phyloP scores from a whole-genome alignment of 2,797 vertebrate genomes.

The Tragelaphus oryx region DNA sequence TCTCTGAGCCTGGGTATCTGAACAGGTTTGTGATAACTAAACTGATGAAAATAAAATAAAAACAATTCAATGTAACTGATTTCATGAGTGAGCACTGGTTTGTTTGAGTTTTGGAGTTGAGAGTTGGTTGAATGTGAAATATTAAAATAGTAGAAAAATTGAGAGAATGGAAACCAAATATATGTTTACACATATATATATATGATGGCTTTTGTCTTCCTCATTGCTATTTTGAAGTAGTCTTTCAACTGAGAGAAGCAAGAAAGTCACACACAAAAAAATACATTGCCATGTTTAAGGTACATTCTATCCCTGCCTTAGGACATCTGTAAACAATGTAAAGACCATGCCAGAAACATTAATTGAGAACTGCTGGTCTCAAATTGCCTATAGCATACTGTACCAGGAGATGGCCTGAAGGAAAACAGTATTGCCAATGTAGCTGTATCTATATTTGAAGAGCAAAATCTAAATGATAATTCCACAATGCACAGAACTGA shows the following conservation, averaged over 20 bases:
- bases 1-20: neutral
- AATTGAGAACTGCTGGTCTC: slow-evolving; percentile 48
- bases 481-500: neutral
- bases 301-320: neutral
- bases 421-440: slow-evolving; percentile 39
- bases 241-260: neutral
- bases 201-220: neutral
- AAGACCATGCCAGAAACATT: slow-evolving; percentile 41
- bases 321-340: slow-evolving; percentile 42
- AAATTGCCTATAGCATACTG: slow-evolving; percentile 46
- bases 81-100: neutral
- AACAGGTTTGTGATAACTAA: neutral
- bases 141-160: neutral
- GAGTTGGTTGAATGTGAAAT: neutral
- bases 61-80: neutral
- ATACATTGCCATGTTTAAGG: neutral
- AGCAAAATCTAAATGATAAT: slow-evolving; percentile 46
- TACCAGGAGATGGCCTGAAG: neutral
- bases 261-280: neutral
- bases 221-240: neutral
- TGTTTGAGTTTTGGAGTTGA: neutral
- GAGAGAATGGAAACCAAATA: slow-evolving; percentile 16
- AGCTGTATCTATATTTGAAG: slow-evolving; percentile 52
- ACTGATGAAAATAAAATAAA: slow-evolving; percentile 16
- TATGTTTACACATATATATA: neutral